phyloP scores from a whole-genome alignment of 1,140 invertebrate genomes.

The Bombus picipes region DNA sequence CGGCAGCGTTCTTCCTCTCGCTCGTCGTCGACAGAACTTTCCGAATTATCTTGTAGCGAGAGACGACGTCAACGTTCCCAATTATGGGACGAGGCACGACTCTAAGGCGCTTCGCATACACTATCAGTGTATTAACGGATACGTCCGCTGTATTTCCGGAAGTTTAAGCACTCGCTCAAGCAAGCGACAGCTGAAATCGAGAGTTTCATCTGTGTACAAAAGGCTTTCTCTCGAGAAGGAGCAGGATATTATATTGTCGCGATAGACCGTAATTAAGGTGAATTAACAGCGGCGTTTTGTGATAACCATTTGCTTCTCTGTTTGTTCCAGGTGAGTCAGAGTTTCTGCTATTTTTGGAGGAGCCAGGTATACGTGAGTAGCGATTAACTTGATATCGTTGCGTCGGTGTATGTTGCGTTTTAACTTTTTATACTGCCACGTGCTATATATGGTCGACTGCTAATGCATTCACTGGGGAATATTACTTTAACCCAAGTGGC shows the following conservation, averaged over 20 bases:
- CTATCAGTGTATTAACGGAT: slow-evolving; percentile 42
- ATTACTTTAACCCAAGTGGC: neutral
- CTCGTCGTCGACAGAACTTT: slow-evolving; percentile 69
- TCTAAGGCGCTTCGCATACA: slow-evolving; percentile 51
- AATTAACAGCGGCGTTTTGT: neutral
- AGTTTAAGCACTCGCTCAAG: slow-evolving; percentile 49
- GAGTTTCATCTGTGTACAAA: slow-evolving; percentile 10
- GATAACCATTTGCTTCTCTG: neutral
- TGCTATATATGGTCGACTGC: no score
- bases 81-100: slow-evolving; percentile 65
- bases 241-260: no score
- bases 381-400: neutral
- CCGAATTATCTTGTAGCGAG: slow-evolving; percentile 78
- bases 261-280: slow-evolving; percentile 6
- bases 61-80: slow-evolving; percentile 66
- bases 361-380: neutral
- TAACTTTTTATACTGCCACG: no score
- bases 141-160: slow-evolving; percentile 34
- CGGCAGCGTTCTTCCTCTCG: slow-evolving; percentile 1
- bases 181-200: slow-evolving; percentile 55
- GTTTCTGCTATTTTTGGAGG: neutral
- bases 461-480: neutral
- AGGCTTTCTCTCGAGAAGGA: neutral
- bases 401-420: neutral
- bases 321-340: slow-evolving; percentile 1